Evolutionary conservation across 1,140 invertebrate species (phyloP), one percentile per base, ranked within the genome.

Genomic region (Zaprionus gabonicus): DNA sequence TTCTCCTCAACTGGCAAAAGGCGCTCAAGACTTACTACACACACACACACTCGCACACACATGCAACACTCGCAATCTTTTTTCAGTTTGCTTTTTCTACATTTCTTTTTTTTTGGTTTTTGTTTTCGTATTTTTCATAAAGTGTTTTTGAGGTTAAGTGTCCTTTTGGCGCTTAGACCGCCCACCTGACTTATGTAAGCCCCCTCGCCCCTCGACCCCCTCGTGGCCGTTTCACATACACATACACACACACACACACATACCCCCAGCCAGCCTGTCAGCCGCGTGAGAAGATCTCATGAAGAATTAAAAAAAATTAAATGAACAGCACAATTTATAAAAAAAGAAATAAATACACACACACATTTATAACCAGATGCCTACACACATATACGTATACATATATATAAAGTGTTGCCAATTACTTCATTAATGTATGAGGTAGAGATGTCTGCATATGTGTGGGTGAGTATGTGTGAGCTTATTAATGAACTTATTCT

Each of bases 371-470:
- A 82, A 46, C 15, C 41, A 20, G n/a, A 46, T 17, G n/a, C 41
- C 10, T 80, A 83, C 73, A 83, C 69, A 74, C 80, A 78, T 77
- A 85, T 81, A 82, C 62, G 69, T 86, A 81, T 73, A 69, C 71
- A 81, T 76, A 78, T 72, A 80, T 83, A 78, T 88, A 78, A 88
- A 88, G 85, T 88, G 85, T 88, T 88, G 85, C 86, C 85, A 90
- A 90, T 90, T 90, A 90, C 85, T 90, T 90, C 86, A 90, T 90
- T 90, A 88, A 81, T 88, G 84, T 88, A 88, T 88, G 84, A 88
- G 84, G 84, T 88, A 88, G 84, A 88, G 85, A 88, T 88, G 85
- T 88, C 85, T 88, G 85, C 85, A 88, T 88, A 88, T 88, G 85
- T 90, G 85, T 88, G 85, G 85, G 85, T 88, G 85, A 90, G 85